Percentiles rank a stretch among this genome's conserved stretches.
These are phyloP conservation scores for Brotogeris chrysoptera DNA, from an alignment of 2,797 vertebrate genomes.

Conservation along the genomic window DNA sequence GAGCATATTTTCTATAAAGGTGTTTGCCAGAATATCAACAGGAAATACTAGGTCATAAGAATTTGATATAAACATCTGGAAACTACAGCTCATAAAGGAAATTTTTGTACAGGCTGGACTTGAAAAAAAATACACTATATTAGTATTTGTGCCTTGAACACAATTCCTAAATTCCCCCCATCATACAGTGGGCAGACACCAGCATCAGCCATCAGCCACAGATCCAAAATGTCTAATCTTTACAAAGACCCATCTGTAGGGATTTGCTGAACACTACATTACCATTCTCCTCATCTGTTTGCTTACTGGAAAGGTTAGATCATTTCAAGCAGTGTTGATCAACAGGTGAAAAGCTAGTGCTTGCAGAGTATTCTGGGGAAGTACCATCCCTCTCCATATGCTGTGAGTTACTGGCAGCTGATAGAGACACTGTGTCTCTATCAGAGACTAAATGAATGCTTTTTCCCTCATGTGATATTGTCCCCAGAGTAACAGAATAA, in stretches of 20 bases:
- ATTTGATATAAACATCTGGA: neutral
- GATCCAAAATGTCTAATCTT: neutral
- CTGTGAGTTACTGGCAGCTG: neutral
- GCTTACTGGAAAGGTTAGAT: neutral
- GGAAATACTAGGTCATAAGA: neutral
- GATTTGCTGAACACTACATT: neutral
- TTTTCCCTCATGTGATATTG: neutral
- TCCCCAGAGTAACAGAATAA: neutral
- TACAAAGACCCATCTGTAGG: neutral
- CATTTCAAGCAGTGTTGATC: neutral
- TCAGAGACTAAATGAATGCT: neutral
- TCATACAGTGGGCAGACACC: neutral
- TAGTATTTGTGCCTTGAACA: neutral
- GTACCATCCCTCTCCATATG: neutral
- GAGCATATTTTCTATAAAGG: neutral
- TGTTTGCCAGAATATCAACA: neutral
- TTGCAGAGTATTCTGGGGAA: neutral
- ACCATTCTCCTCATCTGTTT: neutral
- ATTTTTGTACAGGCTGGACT: neutral
- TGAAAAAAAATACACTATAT: neutral
- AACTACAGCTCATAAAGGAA: neutral
- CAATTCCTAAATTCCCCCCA: neutral
- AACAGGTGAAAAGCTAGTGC: neutral
- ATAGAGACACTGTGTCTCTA: neutral
- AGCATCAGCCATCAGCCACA: neutral